phyloP scores from a whole-genome alignment of 2,888 invertebrate genomes.

The Allacma fusca region DNA sequence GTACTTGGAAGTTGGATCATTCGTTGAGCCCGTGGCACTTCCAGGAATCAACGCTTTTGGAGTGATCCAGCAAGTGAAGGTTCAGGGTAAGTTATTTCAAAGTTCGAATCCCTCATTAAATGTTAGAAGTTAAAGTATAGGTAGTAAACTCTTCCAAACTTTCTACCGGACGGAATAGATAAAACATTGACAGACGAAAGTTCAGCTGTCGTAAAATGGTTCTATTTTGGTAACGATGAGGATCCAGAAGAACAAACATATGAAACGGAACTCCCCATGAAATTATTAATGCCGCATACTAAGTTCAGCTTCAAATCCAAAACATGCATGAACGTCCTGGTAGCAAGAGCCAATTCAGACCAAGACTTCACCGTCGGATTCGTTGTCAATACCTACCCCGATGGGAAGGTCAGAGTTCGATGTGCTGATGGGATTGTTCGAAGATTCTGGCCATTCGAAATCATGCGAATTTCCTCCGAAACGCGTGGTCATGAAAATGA shows the following conservation, averaged over 20 bases:
- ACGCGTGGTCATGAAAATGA: background rate
- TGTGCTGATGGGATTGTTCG: constrained; percentile 31
- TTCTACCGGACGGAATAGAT: background rate
- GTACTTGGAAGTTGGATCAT: constrained; percentile 29
- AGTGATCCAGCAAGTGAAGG: constrained; percentile 24
- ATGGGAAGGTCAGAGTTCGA: constrained; percentile 29
- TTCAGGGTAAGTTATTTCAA: background rate
- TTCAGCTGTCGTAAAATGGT: constrained; percentile 35
- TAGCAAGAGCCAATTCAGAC: background rate
- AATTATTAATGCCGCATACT: constrained; percentile 1
- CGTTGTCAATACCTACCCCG: constrained; percentile 32
- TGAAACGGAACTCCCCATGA: constrained; percentile 35
- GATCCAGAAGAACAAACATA: constrained; percentile 29
- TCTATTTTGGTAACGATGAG: constrained; percentile 29
- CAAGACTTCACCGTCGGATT: constrained; percentile 34
- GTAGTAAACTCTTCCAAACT: background rate
- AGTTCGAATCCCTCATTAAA: background rate
- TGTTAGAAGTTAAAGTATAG: no score
- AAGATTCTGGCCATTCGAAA: constrained; percentile 33
- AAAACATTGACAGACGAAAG: constrained; percentile 19
- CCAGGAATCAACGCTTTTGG: constrained; percentile 33
- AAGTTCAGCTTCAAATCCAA: constrained; percentile 28
- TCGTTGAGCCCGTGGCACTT: constrained; percentile 21
- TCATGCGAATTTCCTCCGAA: constrained; percentile 3
- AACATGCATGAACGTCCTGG: constrained; percentile 29